Conservation (phyloP, 1,140 invertebrate genomes). For the Meloidogyne hapla region DNA sequence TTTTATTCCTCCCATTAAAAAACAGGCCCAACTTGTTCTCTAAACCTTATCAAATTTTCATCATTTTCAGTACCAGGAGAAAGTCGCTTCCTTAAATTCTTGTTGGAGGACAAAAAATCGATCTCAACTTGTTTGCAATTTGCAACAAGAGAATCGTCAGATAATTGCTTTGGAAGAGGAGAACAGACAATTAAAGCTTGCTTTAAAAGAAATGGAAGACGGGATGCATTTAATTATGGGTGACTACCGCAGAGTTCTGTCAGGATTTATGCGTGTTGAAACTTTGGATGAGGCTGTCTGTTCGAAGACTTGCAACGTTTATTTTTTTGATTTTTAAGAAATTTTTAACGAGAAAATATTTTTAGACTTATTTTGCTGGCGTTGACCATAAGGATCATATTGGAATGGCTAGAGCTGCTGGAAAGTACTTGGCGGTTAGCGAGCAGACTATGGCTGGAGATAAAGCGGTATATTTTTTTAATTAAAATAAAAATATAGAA, state of each 20-base stretch:
- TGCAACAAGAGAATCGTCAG: conserved; percentile 42
- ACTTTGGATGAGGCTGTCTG: conserved; percentile 20
- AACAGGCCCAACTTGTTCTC: no score
- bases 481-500: background rate
- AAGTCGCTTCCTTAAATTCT: conserved; percentile 34
- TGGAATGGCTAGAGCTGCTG: conserved; percentile 18
- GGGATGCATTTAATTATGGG: conserved; percentile 37
- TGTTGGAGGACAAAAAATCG: conserved; percentile 41
- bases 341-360: conserved; percentile 4
- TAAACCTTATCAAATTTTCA: no score
- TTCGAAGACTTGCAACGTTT: conserved; percentile 20
- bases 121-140: conserved; percentile 26
- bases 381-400: conserved; percentile 11
- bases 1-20: no score
- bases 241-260: conserved; percentile 35
- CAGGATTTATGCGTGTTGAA: conserved; percentile 32
- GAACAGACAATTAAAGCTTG: conserved; percentile 26
- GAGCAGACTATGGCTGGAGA: conserved; percentile 25
- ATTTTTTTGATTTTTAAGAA: background rate
- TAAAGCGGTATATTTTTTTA: background rate
- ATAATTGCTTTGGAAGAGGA: conserved; percentile 41
- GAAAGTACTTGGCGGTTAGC: conserved; percentile 12
- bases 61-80: conserved; percentile 46
- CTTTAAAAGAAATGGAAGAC: conserved; percentile 33
- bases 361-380: conserved; percentile 25